Percentiles rank a stretch among this genome's conserved stretches.
These are phyloP conservation scores for Pelosia muscerda DNA, from an alignment of 2,888 invertebrate species.

Conservation along the genomic window DNA sequence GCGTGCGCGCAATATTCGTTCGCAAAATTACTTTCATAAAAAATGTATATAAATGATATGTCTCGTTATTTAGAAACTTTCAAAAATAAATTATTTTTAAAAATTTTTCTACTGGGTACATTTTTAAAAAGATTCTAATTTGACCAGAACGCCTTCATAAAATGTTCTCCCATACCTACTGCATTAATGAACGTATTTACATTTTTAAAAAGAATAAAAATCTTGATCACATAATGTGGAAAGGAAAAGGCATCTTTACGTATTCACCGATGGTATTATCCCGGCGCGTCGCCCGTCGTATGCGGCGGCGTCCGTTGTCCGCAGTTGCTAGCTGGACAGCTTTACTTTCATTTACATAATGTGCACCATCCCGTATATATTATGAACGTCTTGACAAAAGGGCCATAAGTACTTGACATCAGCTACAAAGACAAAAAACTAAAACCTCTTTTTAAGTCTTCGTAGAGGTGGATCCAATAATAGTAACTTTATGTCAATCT, in stretches of 20 bases:
- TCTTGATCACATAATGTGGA: slow-evolving; percentile 28
- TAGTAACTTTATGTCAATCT: not conserved
- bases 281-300: slow-evolving; percentile 42
- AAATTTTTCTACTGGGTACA: slow-evolving; percentile 28
- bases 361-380: slow-evolving; percentile 47
- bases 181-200: slow-evolving; percentile 8
- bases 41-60: not conserved
- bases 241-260: slow-evolving; percentile 53
- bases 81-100: not conserved
- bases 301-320: slow-evolving; percentile 43
- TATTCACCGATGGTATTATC: slow-evolving; percentile 58
- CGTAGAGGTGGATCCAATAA: not conserved
- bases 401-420: not conserved
- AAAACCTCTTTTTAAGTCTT: not conserved
- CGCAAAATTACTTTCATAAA: not conserved
- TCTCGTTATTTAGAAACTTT: not conserved
- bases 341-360: slow-evolving; percentile 75
- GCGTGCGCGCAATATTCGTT: slow-evolving; percentile 11
- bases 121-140: slow-evolving; percentile 20
- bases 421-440: not conserved
- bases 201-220: slow-evolving; percentile 16
- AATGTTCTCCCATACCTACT: not conserved
- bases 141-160: not conserved
- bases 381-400: slow-evolving; percentile 11
- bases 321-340: slow-evolving; percentile 57